phyloP scores from a whole-genome alignment of 2,113 vertebrate genomes.

The Ondatra zibethicus region DNA sequence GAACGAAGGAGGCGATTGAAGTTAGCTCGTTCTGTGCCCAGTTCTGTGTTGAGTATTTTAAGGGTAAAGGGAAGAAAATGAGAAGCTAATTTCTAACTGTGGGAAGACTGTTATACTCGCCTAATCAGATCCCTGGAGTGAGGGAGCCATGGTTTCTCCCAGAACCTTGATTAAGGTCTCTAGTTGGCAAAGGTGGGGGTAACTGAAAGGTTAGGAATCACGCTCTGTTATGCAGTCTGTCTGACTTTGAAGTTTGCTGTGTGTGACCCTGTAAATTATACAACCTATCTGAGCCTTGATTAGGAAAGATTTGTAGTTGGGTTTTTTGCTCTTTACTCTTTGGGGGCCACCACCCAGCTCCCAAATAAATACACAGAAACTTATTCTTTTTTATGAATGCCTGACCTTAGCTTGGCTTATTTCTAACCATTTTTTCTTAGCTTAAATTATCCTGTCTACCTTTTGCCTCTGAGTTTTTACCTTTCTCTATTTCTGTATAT shows the following conservation, averaged over 20 bases:
- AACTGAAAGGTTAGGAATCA: conserved; percentile 4
- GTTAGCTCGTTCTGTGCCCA: conserved; percentile 25
- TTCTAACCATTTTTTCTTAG: not conserved
- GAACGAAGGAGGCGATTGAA: not conserved
- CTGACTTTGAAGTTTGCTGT: not conserved
- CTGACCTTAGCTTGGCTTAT: not conserved
- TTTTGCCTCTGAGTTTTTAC: not conserved
- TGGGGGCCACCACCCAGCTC: not conserved
- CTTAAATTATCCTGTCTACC: not conserved
- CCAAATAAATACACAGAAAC: not conserved
- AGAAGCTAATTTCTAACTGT: conserved; percentile 17
- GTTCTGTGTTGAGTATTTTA: conserved; percentile 47
- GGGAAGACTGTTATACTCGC: not conserved
- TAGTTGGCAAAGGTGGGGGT: not conserved
- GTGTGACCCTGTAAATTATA: not conserved
- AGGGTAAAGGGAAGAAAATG: conserved; percentile 50
- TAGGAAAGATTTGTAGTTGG: not conserved
- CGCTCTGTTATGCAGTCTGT: not conserved
- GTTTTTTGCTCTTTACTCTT: not conserved
- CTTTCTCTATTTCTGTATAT: not conserved
- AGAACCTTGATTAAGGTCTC: not conserved
- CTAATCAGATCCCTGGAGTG: not conserved
- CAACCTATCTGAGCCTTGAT: not conserved
- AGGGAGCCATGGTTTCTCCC: not conserved
- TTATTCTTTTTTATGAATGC: not conserved